Evolutionary conservation across 2,888 invertebrate genomes (phyloP).

Genomic region (Piscicola geometra): DNA sequence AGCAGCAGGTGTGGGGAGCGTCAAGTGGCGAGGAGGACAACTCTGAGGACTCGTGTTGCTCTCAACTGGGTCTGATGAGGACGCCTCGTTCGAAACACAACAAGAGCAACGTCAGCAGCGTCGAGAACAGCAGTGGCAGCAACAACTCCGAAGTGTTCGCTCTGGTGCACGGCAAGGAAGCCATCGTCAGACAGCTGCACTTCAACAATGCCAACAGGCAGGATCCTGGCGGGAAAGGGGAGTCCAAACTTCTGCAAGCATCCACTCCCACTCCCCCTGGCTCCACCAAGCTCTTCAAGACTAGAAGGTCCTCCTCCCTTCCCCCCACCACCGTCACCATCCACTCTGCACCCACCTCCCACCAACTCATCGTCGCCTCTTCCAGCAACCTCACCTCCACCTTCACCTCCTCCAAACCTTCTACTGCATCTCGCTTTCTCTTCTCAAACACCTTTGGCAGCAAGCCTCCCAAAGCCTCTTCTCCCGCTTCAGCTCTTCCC

Average conservation of each 20-base stretch:
- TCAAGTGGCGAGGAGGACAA: conserved; percentile 16
- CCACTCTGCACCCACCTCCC: background rate
- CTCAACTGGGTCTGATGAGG: conserved; percentile 25
- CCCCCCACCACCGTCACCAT: background rate
- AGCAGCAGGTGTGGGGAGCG: background rate
- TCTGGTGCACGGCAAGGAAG: background rate
- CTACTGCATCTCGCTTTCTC: background rate
- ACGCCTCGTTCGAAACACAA: background rate
- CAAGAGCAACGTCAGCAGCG: background rate
- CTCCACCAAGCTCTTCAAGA: background rate
- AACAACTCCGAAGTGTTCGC: conserved; percentile 15
- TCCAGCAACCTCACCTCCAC: conserved; percentile 3
- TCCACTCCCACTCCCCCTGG: background rate
- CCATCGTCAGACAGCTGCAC: background rate
- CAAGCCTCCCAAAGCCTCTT: background rate
- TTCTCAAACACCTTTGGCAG: background rate
- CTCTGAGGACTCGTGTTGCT: conserved; percentile 26
- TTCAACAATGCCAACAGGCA: background rate
- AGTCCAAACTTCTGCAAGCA: background rate
- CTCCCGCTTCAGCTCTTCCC: background rate
- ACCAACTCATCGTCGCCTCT: background rate
- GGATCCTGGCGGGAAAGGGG: too few relatives aligned
- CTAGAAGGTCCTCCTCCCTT: background rate
- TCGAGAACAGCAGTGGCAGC: conserved; percentile 1
- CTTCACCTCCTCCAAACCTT: background rate